Base-by-base conservation (phyloP, 2,888 invertebrate species). In the Apodemia hepburni region DNA sequence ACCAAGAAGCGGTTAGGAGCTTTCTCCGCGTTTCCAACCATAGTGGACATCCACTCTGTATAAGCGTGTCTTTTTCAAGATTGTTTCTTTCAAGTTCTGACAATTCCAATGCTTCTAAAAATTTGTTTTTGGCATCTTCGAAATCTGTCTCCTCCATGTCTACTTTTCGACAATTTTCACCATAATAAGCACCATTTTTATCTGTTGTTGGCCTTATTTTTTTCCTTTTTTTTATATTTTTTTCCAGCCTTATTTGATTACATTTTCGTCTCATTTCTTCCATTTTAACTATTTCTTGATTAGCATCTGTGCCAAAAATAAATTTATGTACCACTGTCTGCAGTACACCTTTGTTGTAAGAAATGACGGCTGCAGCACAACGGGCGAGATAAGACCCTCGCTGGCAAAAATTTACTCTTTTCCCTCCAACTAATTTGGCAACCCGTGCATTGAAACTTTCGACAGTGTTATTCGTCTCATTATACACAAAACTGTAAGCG, bases 11-110 rank as follows among this genome's bases (percentile, higher is more conserved):
- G 11, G 51, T 62, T 6, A 59, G 27, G 1, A 62, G 47, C 17
- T 54, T 63, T 51, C 59, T 59, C 1, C 38, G 29, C 15, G 59
- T 63, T 63, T 63, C 63, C n/a, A 59, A 38, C 59, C 54, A 63
- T n/a, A 60, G 51, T 4, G 35, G 38, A 42, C 63, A 60, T 42
- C 35, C 63, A 60, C 59, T 63, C 17, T 63, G 63, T 63, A 54
- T 38, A 3, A 63, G 6, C 2, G 47, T 47, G 17, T 58, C 38
- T 27, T 27, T 42, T n/a, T 45, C 18, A 5, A 45, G 12, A 3
- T 58, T 29, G 47, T 12, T 8, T 2, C 17, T 17, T 17, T 49
- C 47, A 3, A 8, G 0, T 7, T n/a, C 8, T 17, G 17, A 17
- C 3, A 49, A 12, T 49, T 49, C 47, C 9, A 49, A 49, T 7